Percentiles rank a stretch among this genome's conserved stretches.
Evolutionary conservation across 2,797 vertebrate genomes (phyloP).

Genomic region (Rhincodon typus): DNA sequence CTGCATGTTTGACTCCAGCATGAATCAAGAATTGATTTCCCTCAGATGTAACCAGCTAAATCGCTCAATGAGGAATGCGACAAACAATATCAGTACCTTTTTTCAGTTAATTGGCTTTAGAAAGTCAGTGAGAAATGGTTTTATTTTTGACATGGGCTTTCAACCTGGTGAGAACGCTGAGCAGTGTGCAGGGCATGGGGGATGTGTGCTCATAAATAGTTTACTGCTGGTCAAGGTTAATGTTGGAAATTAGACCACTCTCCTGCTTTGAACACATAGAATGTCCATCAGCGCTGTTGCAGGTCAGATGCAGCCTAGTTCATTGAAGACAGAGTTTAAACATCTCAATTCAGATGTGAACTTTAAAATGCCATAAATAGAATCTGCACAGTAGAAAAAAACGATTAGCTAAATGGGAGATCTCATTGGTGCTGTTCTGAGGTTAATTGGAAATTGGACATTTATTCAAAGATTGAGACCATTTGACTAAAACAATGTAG

Average conservation of each 20-base stretch:
- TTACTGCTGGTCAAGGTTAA: neutral
- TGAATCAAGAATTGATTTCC: neutral
- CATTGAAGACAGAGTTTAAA: neutral
- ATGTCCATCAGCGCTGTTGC: neutral
- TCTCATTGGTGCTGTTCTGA: neutral
- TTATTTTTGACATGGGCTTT: neutral
- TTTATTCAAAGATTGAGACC: neutral
- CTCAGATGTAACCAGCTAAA: neutral
- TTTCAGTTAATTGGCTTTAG: neutral
- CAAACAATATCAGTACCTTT: neutral
- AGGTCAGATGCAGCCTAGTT: neutral
- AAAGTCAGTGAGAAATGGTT: neutral
- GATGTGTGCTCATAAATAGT: neutral
- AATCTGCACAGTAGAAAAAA: neutral
- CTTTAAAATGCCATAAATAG: neutral
- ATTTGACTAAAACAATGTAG: neutral
- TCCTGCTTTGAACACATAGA: neutral
- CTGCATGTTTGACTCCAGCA: neutral
- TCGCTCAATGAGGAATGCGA: neutral
- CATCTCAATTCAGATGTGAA: neutral
- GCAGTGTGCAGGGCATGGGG: neutral
- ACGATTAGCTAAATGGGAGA: neutral
- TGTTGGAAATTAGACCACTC: neutral
- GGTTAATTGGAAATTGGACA: constrained; percentile 3
- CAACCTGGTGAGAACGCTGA: neutral